Evolutionary conservation across 2,113 vertebrate species (phyloP).

Genomic region (Phaethornis superciliosus): DNA sequence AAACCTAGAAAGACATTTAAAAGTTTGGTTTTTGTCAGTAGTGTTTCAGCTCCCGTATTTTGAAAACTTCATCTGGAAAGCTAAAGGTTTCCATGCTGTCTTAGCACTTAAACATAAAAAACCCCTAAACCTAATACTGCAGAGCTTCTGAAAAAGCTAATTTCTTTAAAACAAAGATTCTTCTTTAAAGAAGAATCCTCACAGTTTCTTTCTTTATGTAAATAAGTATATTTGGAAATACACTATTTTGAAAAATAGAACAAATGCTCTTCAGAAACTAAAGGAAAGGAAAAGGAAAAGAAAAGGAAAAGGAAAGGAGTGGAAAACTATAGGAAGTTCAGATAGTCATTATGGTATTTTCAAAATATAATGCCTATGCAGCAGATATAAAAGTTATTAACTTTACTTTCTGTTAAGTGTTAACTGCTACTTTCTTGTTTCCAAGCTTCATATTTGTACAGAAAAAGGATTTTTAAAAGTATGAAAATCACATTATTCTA

Average conservation of each 20-base stretch:
- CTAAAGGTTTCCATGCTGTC: background rate
- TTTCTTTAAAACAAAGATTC: background rate
- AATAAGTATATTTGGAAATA: background rate
- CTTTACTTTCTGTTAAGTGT: too few species aligned
- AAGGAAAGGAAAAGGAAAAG: background rate
- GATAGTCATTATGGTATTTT: background rate
- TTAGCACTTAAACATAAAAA: background rate
- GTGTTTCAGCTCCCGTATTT: background rate
- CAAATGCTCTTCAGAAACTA: background rate
- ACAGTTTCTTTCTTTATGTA: background rate
- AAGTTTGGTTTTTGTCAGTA: background rate
- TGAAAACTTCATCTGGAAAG: background rate
- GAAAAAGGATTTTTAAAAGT: background rate
- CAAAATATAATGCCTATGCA: background rate
- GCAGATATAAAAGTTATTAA: background rate
- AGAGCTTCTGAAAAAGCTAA: background rate
- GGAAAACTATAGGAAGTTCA: background rate
- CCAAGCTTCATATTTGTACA: background rate
- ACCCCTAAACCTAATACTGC: rapidly evolving
- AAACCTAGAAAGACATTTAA: background rate
- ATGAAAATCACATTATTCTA: background rate
- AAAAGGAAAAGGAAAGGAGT: too few species aligned
- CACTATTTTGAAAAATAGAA: background rate
- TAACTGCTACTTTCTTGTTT: background rate
- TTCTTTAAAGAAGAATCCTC: background rate